Percentiles rank a stretch among this genome's conserved stretches.
phyloP scores from a whole-genome alignment of 1,140 invertebrate genomes.

The Lordiphosa collinella region DNA sequence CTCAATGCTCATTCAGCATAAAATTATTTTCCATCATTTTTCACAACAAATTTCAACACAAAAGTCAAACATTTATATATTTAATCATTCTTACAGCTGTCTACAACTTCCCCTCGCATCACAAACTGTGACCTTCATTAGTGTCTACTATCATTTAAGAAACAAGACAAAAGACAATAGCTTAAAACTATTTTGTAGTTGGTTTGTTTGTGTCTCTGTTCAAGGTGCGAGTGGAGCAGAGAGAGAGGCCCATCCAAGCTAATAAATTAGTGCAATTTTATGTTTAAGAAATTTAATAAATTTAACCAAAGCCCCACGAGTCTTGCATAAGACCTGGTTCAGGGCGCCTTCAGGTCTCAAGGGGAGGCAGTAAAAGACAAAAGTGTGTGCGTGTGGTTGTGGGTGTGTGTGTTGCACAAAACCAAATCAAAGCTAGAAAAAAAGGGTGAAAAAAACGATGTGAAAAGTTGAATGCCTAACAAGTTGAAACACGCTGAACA shows the following conservation, averaged over 20 bases:
- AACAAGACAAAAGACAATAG: slow-evolving; percentile 39
- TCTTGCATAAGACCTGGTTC: slow-evolving; percentile 33
- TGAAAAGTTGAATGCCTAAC: slow-evolving; percentile 73
- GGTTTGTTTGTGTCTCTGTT: background rate
- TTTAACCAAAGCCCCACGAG: slow-evolving; percentile 23
- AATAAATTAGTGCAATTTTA: slow-evolving; percentile 61
- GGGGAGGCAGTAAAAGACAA: slow-evolving; percentile 14
- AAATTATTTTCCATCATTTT: slow-evolving; percentile 7
- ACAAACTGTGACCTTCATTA: slow-evolving; percentile 49
- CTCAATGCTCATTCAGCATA: slow-evolving; percentile 6
- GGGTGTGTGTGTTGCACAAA: slow-evolving; percentile 48
- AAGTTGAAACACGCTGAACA: slow-evolving; percentile 67
- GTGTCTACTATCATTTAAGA: slow-evolving; percentile 34
- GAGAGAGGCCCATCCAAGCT: slow-evolving; percentile 11
- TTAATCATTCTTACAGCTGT: slow-evolving; percentile 49
- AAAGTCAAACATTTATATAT: slow-evolving; percentile 45
- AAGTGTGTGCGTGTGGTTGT: slow-evolving; percentile 5
- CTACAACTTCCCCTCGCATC: slow-evolving; percentile 14
- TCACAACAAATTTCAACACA: slow-evolving; percentile 24
- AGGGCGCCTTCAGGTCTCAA: slow-evolving; percentile 43
- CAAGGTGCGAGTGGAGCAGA: background rate
- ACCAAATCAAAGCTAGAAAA: slow-evolving; percentile 44
- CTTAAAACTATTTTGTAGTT: slow-evolving; percentile 6
- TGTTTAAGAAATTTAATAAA: slow-evolving; percentile 61
- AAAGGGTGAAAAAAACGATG: slow-evolving; percentile 54